These are phyloP conservation scores for Eutrigla gurnardus DNA, from an alignment of 2,797 vertebrate species.

Conservation along the genomic window DNA sequence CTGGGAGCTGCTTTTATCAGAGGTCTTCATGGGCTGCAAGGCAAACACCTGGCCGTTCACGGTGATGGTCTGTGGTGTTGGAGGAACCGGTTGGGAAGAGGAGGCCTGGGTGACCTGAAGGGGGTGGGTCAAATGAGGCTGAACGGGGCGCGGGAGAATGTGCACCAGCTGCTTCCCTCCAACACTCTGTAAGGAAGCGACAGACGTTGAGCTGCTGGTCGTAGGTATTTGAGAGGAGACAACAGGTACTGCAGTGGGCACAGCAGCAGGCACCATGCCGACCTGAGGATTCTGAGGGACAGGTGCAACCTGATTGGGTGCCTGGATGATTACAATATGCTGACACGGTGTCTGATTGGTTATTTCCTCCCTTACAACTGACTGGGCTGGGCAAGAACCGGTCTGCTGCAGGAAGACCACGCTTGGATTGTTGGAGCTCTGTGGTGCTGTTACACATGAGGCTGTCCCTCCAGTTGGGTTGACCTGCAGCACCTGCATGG, in stretches of 20 bases:
- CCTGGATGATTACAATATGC: conserved; percentile 98
- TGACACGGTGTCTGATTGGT: conserved; percentile 92
- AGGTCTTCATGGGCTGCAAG: conserved; percentile 93
- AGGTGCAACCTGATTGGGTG: conserved; percentile 90
- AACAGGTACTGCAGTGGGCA: conserved; percentile 84
- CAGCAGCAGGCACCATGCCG: conserved; percentile 84
- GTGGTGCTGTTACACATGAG: conserved; percentile 84
- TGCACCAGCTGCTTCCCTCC: conserved; percentile 97
- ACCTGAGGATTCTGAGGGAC: conserved; percentile 87
- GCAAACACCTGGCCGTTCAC: conserved; percentile 98
- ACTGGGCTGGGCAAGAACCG: conserved; percentile 85
- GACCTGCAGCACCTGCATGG: conserved; percentile 98
- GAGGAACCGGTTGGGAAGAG: conserved; percentile 78
- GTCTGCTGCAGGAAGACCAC: conserved; percentile 97
- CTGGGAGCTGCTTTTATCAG: conserved; percentile 88
- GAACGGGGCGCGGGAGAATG: conserved; percentile 92
- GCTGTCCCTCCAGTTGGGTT: conserved; percentile 84
- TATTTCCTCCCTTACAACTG: conserved; percentile 90
- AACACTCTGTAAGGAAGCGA: conserved; percentile 87
- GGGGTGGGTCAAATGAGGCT: conserved; percentile 74
- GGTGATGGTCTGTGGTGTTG: conserved; percentile 95
- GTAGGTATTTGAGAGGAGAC: conserved; percentile 80
- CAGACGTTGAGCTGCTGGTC: conserved; percentile 81
- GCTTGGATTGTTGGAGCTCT: conserved; percentile 90
- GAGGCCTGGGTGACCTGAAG: conserved; percentile 82